Evolutionary conservation across 2,113 vertebrate species (phyloP).

Genomic region (Mola mola): DNA sequence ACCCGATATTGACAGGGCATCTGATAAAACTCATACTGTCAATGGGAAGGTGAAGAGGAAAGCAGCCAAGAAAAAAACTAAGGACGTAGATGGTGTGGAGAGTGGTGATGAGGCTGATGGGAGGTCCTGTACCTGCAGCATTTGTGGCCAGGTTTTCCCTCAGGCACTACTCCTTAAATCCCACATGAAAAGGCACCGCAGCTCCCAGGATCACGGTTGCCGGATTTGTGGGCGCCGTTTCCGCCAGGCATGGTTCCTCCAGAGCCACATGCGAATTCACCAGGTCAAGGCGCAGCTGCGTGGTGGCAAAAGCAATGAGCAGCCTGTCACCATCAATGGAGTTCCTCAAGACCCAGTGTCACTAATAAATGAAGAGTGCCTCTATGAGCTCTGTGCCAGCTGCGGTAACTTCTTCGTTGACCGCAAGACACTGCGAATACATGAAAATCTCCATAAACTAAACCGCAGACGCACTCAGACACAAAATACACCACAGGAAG

Average conservation of each 20-base stretch:
- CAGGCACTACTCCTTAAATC: conserved; percentile 93
- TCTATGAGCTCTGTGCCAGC: conserved; percentile 93
- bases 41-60: conserved; percentile 81
- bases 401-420: conserved; percentile 95
- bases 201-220: conserved; percentile 92
- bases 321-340: conserved; percentile 89
- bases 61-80: conserved; percentile 68
- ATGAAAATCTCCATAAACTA: conserved; percentile 87
- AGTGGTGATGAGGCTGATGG: conserved; percentile 70
- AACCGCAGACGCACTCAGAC: conserved; percentile 22
- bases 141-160: conserved; percentile 92
- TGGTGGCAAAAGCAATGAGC: conserved; percentile 77
- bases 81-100: conserved; percentile 33
- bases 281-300: conserved; percentile 86
- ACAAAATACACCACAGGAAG: conserved; percentile 37
- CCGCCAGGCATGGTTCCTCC: conserved; percentile 97
- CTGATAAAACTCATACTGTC: conserved; percentile 85
- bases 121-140: conserved; percentile 87
- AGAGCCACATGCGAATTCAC: conserved; percentile 98
- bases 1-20: conserved; percentile 82
- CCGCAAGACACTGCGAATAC: conserved; percentile 86
- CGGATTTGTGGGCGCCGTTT: conserved; percentile 95
- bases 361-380: conserved; percentile 87
- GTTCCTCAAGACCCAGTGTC: conserved; percentile 87
- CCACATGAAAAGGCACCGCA: conserved; percentile 95